These are phyloP conservation scores for Alitta virens DNA, from an alignment of 2,888 invertebrate species.

Conservation along the genomic window DNA sequence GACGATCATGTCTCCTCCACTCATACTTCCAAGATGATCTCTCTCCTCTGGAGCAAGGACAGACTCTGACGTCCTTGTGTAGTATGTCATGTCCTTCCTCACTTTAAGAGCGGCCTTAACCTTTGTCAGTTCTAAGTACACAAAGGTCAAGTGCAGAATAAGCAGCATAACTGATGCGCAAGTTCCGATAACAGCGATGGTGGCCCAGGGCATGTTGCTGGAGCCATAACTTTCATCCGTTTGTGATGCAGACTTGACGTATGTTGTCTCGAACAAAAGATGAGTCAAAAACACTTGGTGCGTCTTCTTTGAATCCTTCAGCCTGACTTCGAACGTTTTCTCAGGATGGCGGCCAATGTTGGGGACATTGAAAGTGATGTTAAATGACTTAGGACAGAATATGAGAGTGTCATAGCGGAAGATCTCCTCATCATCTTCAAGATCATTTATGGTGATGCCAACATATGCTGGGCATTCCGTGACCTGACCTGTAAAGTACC, in stretches of 20 bases:
- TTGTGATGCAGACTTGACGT: background rate
- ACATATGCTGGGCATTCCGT: slow-evolving; percentile 43
- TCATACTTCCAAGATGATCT: background rate
- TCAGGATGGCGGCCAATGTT: slow-evolving; percentile 9
- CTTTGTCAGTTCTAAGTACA: slow-evolving; percentile 25
- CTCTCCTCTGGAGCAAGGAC: background rate
- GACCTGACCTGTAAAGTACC: slow-evolving; percentile 28
- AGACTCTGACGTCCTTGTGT: slow-evolving; percentile 1
- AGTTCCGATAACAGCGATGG: slow-evolving; percentile 16
- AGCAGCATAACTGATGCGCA: slow-evolving; percentile 16
- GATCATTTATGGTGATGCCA: slow-evolving; percentile 27
- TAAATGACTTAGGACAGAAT: slow-evolving; percentile 42
- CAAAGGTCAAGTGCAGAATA: slow-evolving; percentile 20
- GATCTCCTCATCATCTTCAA: slow-evolving; percentile 23
- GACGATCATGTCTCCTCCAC: background rate
- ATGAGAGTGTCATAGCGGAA: slow-evolving; percentile 41
- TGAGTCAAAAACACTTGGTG: slow-evolving; percentile 27
- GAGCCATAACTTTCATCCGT: background rate
- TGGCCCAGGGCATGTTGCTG: slow-evolving; percentile 16
- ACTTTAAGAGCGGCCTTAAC: slow-evolving; percentile 10
- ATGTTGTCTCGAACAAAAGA: slow-evolving; percentile 15
- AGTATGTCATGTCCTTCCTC: slow-evolving; percentile 10
- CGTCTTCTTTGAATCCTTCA: slow-evolving; percentile 21
- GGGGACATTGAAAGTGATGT: slow-evolving; percentile 35
- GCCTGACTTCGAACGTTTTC: slow-evolving; percentile 21